Base-by-base conservation (phyloP, 2,797 vertebrate genomes). In the Erithacus rubecula region DNA sequence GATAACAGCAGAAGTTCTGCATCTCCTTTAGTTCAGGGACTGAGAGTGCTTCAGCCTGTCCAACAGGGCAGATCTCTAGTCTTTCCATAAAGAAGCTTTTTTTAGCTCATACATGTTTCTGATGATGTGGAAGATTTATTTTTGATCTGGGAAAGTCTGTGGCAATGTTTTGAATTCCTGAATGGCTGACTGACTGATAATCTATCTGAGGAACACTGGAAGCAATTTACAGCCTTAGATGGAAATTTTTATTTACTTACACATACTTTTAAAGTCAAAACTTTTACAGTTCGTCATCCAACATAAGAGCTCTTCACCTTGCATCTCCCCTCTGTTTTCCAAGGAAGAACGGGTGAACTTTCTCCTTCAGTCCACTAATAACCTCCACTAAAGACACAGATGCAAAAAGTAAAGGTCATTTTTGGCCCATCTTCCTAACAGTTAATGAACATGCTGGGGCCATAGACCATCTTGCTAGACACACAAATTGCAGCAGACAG, bases 91-190 rank as follows among this genome's bases (percentile, higher is more conserved):
- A 81, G 24, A 32, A 75, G 77, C 10, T 93, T 93, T 93, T 93
- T 96, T 89, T 79, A 93, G 80, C 46, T 76, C 11, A 0, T 67
- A 12, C 69, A 46, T 77, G 29, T 83, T 96, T 91, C 75, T 76
- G 89, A 52, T 88, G 79, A 85, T 85, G 56, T 65, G 83, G 86
- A 78, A 79, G 81, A 52, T 77, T 94, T 96, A 94, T 95, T 96
- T 95, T 87, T 94, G 85, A 88, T 84, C 89, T 90, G 88, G 77
- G 95, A 97, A 96, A 93, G 86, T 96, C 93, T 94, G 83, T 37
- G 65, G 81, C 83, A 71, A 92, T 95, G 78, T 94, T 97, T 96
- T 82, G 94, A 93, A 97, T 96, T 96, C 94, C 91, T 91, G 23
- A 84, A 62, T 47, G 52, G 36, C 63, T 93, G 87, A 55, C 79